These are phyloP conservation scores for Acanthurus tractus DNA, from an alignment of 2,797 vertebrate genomes.

Conservation along the genomic window DNA sequence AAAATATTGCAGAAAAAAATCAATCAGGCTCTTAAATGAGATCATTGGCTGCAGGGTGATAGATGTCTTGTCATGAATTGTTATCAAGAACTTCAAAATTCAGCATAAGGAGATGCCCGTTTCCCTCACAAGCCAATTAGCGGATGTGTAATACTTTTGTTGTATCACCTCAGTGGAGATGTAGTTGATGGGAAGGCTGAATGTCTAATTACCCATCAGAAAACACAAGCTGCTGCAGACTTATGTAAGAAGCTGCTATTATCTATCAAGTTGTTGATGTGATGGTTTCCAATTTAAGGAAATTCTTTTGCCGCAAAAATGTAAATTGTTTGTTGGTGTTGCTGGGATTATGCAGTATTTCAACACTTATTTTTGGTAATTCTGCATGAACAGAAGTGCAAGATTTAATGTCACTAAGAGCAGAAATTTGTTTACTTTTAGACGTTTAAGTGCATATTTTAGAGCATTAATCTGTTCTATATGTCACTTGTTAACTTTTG, in stretches of 20 bases:
- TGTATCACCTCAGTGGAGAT: slow-evolving; percentile 1
- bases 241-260: slow-evolving; percentile 22
- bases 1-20: slow-evolving; percentile 57
- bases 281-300: background rate
- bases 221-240: background rate
- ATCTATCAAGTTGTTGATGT: background rate
- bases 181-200: slow-evolving; percentile 6
- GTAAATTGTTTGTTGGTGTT: background rate
- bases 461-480: background rate
- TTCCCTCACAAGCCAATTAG: slow-evolving; percentile 54
- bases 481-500: slow-evolving; percentile 24
- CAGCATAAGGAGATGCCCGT: slow-evolving; percentile 33
- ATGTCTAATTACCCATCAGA: slow-evolving; percentile 7
- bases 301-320: background rate
- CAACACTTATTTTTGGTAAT: background rate
- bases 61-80: slow-evolving; percentile 69
- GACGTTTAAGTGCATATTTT: background rate
- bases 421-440: slow-evolving; percentile 3
- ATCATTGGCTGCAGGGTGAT: slow-evolving; percentile 59
- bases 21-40: slow-evolving; percentile 65
- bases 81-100: slow-evolving; percentile 57
- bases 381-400: background rate
- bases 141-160: slow-evolving; percentile 22
- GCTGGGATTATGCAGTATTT: background rate
- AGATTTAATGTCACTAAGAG: slow-evolving; percentile 4